Evolutionary conservation across 2,797 vertebrate genomes (phyloP), one percentile per base, ranked within the genome.

Genomic region (Gymnoscopelus microlampas): DNA sequence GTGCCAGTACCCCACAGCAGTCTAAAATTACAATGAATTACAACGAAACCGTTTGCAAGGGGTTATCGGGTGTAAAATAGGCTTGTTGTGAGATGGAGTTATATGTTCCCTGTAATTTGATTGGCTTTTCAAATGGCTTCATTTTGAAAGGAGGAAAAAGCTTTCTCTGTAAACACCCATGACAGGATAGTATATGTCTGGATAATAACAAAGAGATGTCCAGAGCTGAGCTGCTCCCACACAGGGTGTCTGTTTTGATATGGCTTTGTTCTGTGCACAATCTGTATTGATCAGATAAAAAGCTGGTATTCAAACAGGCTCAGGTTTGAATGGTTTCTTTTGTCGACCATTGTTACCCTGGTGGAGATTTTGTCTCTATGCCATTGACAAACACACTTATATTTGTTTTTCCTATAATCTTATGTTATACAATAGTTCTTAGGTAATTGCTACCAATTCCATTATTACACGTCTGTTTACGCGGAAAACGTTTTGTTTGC

Each of bases 251-350:
- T 56, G 72, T 63, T 59, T 76, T 63, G 71, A 68, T 76, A 73
- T 67, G 60, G 73, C 70, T 80, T 76, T 74, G 54, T 74, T 82
- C 57, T 78, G 74, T 85, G 66, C 75, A 35, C 35, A 56, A 53
- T 73, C 39, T 58, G 65, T 77, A 89, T 88, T 81, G 88, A 89
- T 89, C 66, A 48, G 57, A 73, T 73, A 70, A 85, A 87, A 81
- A 73, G 74, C 29, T 1, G 5, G 60, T 82, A 61, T 82, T 79
- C 47, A 84, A 67, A 76, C 65, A 66, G 57, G 12, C 67, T 54
- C 47, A 60, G 63, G 49, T 68, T 61, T 68, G 65, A 86, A 77
- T 67, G 26, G 23, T 5, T 47, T 78, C 59, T 70, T 68, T 73
- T n/a, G 54, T 5, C 7, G 48, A 68, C 57, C 57, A 77, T 78